phyloP scores from a whole-genome alignment of 2,888 invertebrate genomes.

The Choristoneura rosaceana region DNA sequence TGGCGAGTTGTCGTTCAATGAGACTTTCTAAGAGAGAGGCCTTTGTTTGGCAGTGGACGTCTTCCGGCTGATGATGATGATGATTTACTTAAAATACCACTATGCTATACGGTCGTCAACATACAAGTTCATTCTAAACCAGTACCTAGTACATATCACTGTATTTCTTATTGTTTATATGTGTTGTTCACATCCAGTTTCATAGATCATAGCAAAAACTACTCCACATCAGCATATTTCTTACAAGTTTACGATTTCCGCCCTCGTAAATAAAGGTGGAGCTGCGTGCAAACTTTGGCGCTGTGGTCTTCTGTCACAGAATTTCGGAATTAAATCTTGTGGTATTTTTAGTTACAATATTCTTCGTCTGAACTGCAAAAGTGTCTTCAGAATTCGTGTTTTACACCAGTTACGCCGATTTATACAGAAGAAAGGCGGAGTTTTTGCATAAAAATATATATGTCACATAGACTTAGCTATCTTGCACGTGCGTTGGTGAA shows the following conservation, averaged over 20 bases:
- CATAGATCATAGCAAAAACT: slow-evolving; percentile 21
- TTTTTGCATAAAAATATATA: too few species aligned
- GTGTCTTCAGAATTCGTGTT: neutral
- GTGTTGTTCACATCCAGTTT: neutral
- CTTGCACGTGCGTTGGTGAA: too few species aligned
- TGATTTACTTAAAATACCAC: too few species aligned
- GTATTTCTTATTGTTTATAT: neutral
- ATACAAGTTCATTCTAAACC: too few species aligned
- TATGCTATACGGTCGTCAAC: too few species aligned
- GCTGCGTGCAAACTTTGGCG: slow-evolving; percentile 14
- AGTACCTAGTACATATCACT: too few species aligned
- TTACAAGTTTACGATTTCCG: slow-evolving; percentile 59
- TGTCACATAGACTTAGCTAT: too few species aligned
- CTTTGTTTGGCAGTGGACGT: too few species aligned
- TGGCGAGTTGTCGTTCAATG: too few species aligned
- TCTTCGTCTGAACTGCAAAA: neutral
- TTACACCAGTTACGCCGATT: neutral
- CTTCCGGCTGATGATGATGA: too few species aligned
- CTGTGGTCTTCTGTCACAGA: slow-evolving; percentile 14
- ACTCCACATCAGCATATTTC: slow-evolving; percentile 53
- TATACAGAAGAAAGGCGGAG: too few species aligned
- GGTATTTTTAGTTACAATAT: neutral
- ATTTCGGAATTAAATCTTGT: slow-evolving; percentile 13
- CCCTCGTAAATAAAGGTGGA: slow-evolving; percentile 55
- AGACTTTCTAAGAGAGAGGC: too few species aligned